Percentiles rank a stretch among this genome's conserved stretches.
Conservation (phyloP, 2,888 invertebrate species). For the Odontothrips loti region DNA sequence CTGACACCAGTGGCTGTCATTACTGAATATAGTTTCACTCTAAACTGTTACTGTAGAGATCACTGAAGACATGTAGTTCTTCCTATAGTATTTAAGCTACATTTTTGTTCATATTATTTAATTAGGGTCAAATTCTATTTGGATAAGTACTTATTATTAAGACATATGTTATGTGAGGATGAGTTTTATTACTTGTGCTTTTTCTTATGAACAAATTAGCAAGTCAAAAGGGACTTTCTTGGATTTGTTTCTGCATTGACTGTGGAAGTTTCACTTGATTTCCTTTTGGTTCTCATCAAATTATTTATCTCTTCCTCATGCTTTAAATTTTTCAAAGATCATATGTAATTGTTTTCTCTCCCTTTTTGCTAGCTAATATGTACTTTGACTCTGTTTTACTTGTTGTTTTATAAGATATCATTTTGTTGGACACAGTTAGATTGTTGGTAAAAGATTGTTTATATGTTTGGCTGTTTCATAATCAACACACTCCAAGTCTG, state of each 20-base stretch:
- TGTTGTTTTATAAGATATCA: too few species aligned
- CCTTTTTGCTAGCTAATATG: background rate
- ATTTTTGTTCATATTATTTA: background rate
- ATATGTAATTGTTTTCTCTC: slow-evolving; percentile 28
- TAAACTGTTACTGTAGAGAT: background rate
- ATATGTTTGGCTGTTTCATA: slow-evolving; percentile 25
- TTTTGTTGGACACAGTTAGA: background rate
- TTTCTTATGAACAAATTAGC: background rate
- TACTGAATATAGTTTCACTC: slow-evolving; percentile 18
- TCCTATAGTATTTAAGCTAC: background rate
- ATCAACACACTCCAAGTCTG: slow-evolving; percentile 21
- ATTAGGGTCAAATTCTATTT: background rate
- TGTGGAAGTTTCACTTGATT: too few species aligned
- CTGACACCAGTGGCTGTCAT: slow-evolving; percentile 34
- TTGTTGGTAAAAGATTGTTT: slow-evolving; percentile 16
- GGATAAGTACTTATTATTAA: slow-evolving; percentile 28
- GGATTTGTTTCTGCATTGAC: too few species aligned
- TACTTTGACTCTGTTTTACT: background rate
- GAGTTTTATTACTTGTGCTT: slow-evolving; percentile 31
- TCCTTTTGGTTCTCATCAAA: too few species aligned
- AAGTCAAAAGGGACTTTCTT: background rate
- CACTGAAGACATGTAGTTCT: slow-evolving; percentile 4
- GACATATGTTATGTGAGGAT: slow-evolving; percentile 33
- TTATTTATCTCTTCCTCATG: slow-evolving; percentile 18
- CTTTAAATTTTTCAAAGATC: slow-evolving; percentile 3